Base-by-base conservation (phyloP, 53 echinoderm and acorn worm species). In the Arbacia lixula region DNA sequence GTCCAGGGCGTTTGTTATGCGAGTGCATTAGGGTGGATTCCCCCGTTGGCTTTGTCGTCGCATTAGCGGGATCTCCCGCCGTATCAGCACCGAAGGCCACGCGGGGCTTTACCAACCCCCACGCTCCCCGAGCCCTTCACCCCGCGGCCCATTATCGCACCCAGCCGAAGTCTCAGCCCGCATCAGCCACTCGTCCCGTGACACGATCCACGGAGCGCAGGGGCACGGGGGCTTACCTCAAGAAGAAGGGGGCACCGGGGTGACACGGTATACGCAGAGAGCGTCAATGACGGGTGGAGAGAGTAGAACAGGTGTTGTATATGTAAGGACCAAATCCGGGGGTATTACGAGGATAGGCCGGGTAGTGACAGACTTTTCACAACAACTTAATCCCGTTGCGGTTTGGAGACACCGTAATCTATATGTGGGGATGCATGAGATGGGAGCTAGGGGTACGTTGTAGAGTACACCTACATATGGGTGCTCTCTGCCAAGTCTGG, bases 251-350 rank as follows among this genome's bases (percentile, higher is more conserved):
- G 12, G 41, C 41, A 49, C 21, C 38, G 66, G 66, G 71, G 71
- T 17, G 29, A 40, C 27, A 24, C 22, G 49, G 46, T 71, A 12
- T 26, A 1, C 26, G 60, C 28, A 40, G 60, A 12, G 17, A 22
- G 38, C 38, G 37, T 36, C 24, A 37, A 38, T 66, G 66, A 66
- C 66, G 38, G 36, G 38, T 21, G 21, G 38, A 37, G 66, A 66
- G 38, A 66, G 66, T 66, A 66, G 66, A 78, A 78, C 79, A 78
- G 79, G 79, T 78, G 79, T 60, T 78, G 61, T 57, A 40, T 78
- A 60, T 78, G 79, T 54, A 40, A 39, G 60, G 39, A 78, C 60
- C 25, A 60, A 78, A 78, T 57, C 79, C 39, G 1, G 5, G 40
- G 36, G 79, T 60, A 57, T 75, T 75, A 78, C 24, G 26, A 41